These are phyloP conservation scores for Ceratina japonica DNA, from an alignment of 1,140 invertebrate species.

Conservation along the genomic window DNA sequence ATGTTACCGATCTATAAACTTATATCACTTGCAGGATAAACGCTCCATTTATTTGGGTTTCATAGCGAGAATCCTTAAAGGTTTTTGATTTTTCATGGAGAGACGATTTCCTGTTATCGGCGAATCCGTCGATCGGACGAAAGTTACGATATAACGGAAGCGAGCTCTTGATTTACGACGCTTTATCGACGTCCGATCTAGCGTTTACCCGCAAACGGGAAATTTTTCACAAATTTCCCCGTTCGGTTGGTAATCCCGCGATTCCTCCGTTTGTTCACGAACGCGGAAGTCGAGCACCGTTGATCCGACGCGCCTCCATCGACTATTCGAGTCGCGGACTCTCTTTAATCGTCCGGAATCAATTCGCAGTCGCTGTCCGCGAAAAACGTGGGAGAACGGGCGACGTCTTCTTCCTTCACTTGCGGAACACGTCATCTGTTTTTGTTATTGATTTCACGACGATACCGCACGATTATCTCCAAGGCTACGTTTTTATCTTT, in stretches of 20 bases:
- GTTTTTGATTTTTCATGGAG: not conserved
- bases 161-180: not conserved
- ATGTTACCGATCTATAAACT: no score
- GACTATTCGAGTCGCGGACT: constrained; percentile 6
- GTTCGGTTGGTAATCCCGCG: constrained; percentile 22
- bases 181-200: constrained; percentile 8
- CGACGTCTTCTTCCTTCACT: not conserved
- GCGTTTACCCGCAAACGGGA: constrained; percentile 6
- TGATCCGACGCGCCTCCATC: constrained; percentile 33
- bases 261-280: constrained; percentile 42
- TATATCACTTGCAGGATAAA: not conserved
- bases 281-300: constrained; percentile 33
- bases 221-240: constrained; percentile 27
- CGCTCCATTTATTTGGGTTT: not conserved
- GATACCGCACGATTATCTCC: not conserved
- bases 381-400: not conserved
- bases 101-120: not conserved
- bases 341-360: constrained; percentile 19
- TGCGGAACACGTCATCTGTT: not conserved
- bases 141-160: not conserved
- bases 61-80: no score
- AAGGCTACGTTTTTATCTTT: not conserved
- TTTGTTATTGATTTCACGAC: not conserved
- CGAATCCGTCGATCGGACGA: not conserved
- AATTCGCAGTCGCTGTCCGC: not conserved